Evolutionary conservation across 1,140 invertebrate genomes (phyloP), one percentile per base, ranked within the genome.

Genomic region (Dolichoris vasculosae): DNA sequence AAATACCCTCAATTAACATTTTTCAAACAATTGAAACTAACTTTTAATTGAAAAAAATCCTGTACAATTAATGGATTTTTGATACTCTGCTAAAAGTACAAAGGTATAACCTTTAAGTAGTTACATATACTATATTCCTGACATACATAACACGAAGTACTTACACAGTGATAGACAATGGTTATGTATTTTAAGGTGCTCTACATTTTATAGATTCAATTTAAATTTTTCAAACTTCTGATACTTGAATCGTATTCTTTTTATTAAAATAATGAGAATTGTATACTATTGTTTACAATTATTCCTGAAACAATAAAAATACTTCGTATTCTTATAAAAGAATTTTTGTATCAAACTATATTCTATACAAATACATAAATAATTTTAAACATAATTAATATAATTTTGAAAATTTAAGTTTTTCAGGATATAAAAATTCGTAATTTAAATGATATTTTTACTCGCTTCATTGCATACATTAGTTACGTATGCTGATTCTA

Each of bases 101-200:
- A 59, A 26, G 55, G 20, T 23, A 75, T 75, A 46, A 75, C 7
- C n/a, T 43, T 77, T 77, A 51, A 77, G 46, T 51, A 51, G 46
- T 77, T 32, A 30, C 8, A n/a, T 77, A 35, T 20, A 8, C 32
- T 35, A 30, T 35, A 67, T 67, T 35, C 6, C 40, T 38, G 35
- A 73, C 69, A 73, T 13, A 26, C 40, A 43, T 26, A 73, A 3
- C 69, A 40, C 7, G 38, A 38, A 40, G 69, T 17, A 73, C 69
- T 73, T 23, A 40, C 6, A 40, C 11, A 26, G 38, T 43, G 69
- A 40, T 73, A 73, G 0, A 67, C 69, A 73, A 73, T 26, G 20
- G 15, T 40, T 23, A 32, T 38, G 69, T 73, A 73, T 43, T 43
- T 77, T 35, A 48, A 76, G 48, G 46, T 51, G 30, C 4, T 30